Evolutionary conservation across 2,113 vertebrate genomes (phyloP).

Genomic region (Abramis brama): DNA sequence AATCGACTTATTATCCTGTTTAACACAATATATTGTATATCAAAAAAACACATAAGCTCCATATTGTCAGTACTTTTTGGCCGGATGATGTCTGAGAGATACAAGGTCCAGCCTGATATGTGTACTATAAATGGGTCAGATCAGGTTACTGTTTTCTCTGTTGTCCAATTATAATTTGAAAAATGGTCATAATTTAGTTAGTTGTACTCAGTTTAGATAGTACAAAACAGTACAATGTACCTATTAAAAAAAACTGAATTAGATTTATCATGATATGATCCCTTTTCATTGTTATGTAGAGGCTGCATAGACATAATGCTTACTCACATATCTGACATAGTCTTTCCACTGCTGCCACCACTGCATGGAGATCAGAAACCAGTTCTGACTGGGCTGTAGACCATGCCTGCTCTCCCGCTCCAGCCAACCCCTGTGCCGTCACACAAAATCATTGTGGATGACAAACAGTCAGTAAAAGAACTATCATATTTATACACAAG

Average conservation of each 20-base stretch:
- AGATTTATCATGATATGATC: neutral
- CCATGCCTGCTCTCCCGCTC: slow-evolving; percentile 96
- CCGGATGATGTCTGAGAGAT: neutral
- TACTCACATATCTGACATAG: slow-evolving; percentile 97
- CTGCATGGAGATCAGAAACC: slow-evolving; percentile 97
- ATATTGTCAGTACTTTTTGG: neutral
- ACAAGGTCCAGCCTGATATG: neutral
- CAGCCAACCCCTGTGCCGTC: slow-evolving; percentile 86
- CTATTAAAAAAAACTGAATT: neutral
- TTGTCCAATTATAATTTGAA: neutral
- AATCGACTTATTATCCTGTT: slow-evolving; percentile 88
- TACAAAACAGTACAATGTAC: neutral
- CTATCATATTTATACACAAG: neutral
- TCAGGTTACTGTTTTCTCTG: neutral
- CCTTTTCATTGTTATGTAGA: neutral
- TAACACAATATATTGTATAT: neutral
- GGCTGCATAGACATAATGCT: neutral
- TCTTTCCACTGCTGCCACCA: slow-evolving; percentile 99
- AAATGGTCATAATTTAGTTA: neutral
- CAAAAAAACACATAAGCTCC: neutral
- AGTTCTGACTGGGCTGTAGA: slow-evolving; percentile 90
- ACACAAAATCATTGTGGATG: slow-evolving; percentile 14
- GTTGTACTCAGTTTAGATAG: neutral
- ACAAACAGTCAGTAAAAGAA: slow-evolving; percentile 19
- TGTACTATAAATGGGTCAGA: neutral